Evolutionary conservation across 2,888 invertebrate species (phyloP).

Genomic region (Eutolmus rufibarbis): DNA sequence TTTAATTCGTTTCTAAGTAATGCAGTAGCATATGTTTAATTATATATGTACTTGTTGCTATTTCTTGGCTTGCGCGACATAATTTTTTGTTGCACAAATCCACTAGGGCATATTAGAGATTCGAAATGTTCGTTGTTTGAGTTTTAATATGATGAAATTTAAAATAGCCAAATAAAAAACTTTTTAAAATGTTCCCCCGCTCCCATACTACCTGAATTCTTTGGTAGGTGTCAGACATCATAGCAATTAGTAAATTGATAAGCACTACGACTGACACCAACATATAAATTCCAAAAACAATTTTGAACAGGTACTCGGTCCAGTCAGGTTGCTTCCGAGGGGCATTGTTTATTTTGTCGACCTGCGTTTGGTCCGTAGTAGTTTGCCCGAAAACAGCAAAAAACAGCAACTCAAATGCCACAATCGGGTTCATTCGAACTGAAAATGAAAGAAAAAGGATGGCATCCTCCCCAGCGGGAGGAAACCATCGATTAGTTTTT

Average conservation of each 20-base stretch:
- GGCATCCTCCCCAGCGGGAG: conserved; percentile 40
- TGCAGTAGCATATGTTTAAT: neutral
- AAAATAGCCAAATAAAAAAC: neutral
- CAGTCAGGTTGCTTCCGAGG: conserved; percentile 74
- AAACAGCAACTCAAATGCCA: conserved; percentile 97
- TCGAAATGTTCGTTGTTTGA: neutral
- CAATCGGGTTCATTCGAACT: conserved; percentile 90
- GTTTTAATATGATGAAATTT: neutral
- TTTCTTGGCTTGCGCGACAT: neutral
- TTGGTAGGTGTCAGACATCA: conserved; percentile 99
- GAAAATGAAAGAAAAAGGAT: conserved; percentile 59
- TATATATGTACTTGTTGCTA: neutral
- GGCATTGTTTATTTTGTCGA: conserved; percentile 66
- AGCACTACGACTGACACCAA: conserved; percentile 98
- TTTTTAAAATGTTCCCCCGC: neutral
- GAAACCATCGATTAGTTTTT: conserved; percentile 43
- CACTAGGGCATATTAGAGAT: neutral
- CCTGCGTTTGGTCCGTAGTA: conserved; percentile 79
- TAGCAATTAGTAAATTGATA: conserved; percentile 99
- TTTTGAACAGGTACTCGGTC: conserved; percentile 88
- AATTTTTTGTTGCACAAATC: neutral
- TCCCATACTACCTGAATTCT: conserved; percentile 85
- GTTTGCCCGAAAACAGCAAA: conserved; percentile 98
- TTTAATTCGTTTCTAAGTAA: neutral
- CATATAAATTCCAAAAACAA: conserved; percentile 94